Percentiles rank a stretch among this genome's conserved stretches.
Conservation (phyloP, 2,888 invertebrate genomes). For the Lymantria monacha region DNA sequence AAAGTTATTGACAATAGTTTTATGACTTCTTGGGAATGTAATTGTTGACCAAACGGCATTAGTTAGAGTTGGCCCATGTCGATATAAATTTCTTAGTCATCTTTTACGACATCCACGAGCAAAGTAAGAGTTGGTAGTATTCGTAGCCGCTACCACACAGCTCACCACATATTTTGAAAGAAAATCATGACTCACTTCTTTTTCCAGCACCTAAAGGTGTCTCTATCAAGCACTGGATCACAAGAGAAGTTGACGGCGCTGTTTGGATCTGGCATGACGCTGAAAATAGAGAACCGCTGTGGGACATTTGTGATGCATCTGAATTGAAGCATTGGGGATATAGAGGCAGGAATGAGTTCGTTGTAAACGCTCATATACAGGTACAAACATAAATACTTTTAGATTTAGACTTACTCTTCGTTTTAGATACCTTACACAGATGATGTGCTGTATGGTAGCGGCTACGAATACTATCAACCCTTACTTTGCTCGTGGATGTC, state of each 20-base stretch:
- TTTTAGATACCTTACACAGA: background rate
- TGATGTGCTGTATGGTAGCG: background rate
- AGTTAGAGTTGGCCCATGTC: no score
- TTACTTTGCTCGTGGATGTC: no score
- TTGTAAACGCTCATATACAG: slow-evolving; percentile 89
- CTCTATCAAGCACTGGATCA: slow-evolving; percentile 86
- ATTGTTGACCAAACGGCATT: no score
- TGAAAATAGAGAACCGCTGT: slow-evolving; percentile 85
- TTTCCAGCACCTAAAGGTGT: slow-evolving; percentile 85
- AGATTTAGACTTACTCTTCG: background rate
- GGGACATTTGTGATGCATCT: slow-evolving; percentile 83
- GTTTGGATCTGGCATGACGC: slow-evolving; percentile 93
- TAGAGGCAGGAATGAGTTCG: slow-evolving; percentile 90
- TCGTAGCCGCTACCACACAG: no score
- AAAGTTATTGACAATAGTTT: no score
- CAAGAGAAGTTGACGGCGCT: slow-evolving; percentile 86
- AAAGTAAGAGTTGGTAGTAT: no score
- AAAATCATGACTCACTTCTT: no score
- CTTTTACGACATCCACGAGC: no score
- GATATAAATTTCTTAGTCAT: no score
- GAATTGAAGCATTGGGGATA: slow-evolving; percentile 84
- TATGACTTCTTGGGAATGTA: no score
- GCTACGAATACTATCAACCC: no score
- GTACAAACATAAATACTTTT: slow-evolving; percentile 51
- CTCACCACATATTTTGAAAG: no score